Base-by-base conservation (phyloP, 2,888 invertebrate genomes). In the Scrobipalpa atriplicella region DNA sequence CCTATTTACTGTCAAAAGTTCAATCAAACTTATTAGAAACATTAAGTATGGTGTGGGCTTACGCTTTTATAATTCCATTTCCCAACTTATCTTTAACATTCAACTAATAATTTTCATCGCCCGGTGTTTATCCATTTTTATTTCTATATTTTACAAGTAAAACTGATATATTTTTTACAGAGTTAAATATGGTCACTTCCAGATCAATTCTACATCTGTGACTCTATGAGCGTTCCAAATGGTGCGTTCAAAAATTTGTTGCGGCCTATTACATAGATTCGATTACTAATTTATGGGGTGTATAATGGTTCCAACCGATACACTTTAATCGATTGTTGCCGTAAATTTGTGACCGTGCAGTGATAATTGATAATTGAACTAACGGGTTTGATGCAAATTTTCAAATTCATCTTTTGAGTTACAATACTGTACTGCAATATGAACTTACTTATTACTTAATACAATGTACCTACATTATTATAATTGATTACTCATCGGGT, bases 251-350 rank as follows among this genome's bases (percentile, higher is more conserved):
- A 84, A 85, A 87, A 90, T 92, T 89, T 76, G 88, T 79, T 74
- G 75, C 81, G 87, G 89, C 86, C 89, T 85, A 91, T 92, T 90
- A 89, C 78, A 82, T 83, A 84, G 84, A 90, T 90, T 90, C 88
- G 85, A 90, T 89, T 88, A 88, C 78, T 86, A 87, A 91, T 92
- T 90, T 90, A 91, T 87, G 85, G 87, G 87, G 89, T 87, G 88
- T 85, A 83, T 87, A 91, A 91, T 89, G 80, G 81, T 81, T 83
- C 77, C 75, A 81, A 84, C 84, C 69, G 67, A 69, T 69, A 66
- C 67, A 75, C 75, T 77, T 72, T 70, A 83, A 84, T 85, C 82
- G 86, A 86, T 86, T 85, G 79, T 79, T 75, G 78, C 77, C 78
- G 80, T 79, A 78, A 78, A 79, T 76, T 75, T 80, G 76, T 77